A percentile compares a stretch with the other conserved stretches of the same genome.
Evolutionary conservation across 2,113 vertebrate species (phyloP).

Genomic region (Mungos mungo): DNA sequence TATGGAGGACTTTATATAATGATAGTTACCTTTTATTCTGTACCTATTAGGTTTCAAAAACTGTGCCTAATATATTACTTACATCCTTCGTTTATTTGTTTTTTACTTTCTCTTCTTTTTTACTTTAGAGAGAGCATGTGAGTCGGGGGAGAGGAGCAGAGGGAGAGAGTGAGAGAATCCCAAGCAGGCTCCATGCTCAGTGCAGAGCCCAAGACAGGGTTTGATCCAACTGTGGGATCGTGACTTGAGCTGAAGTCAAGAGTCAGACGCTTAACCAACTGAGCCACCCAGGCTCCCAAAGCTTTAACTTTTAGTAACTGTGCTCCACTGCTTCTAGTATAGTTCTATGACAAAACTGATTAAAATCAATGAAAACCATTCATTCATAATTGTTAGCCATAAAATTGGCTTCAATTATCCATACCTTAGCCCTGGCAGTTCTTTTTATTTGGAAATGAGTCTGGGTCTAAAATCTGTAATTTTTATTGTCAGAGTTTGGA

Average conservation of each 20-base stretch:
- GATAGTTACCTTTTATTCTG: not conserved
- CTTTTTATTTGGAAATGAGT: not conserved
- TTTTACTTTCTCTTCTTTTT: too few species aligned
- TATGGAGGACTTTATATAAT: not conserved
- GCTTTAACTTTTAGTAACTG: not conserved
- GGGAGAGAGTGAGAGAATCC: too few species aligned
- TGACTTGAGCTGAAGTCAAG: too few species aligned
- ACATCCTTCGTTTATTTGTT: not conserved
- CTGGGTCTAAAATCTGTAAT: not conserved
- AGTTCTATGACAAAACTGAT: not conserved
- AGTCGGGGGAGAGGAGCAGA: too few species aligned
- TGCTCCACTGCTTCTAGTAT: not conserved
- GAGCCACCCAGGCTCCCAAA: not conserved
- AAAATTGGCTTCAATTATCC: constrained; percentile 3
- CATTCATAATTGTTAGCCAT: not conserved
- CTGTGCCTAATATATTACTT: not conserved
- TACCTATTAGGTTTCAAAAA: not conserved
- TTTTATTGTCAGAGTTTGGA: constrained; percentile 25
- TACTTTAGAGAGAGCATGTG: too few species aligned
- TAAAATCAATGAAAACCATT: not conserved
- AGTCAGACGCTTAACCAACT: too few species aligned
- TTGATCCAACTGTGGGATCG: too few species aligned
- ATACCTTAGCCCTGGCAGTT: not conserved
- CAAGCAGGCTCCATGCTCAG: too few species aligned
- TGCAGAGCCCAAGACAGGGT: too few species aligned